These are phyloP conservation scores for Chiloscyllium plagiosum DNA, from an alignment of 2,113 vertebrate genomes.

Conservation along the genomic window DNA sequence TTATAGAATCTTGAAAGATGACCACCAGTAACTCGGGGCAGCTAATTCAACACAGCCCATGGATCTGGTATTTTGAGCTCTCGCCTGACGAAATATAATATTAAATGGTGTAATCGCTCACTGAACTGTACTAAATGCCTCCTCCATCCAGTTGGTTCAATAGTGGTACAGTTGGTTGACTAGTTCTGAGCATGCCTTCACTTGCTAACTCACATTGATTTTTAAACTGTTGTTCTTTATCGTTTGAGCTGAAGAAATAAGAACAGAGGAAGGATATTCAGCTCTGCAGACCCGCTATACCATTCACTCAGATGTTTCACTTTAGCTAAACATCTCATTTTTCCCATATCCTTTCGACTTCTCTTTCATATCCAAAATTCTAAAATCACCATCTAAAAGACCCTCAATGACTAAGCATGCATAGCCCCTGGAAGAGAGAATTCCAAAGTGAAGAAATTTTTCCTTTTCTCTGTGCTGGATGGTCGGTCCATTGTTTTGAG, in stretches of 20 bases:
- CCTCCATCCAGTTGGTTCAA: neutral
- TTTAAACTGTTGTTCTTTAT: neutral
- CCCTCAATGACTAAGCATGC: too few relatives aligned
- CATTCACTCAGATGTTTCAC: too few relatives aligned
- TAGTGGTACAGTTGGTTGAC: neutral
- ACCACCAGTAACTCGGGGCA: neutral
- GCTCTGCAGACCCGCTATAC: too few relatives aligned
- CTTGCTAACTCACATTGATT: neutral
- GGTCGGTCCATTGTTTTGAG: neutral
- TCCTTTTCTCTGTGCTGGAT: neutral
- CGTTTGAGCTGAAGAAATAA: neutral
- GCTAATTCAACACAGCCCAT: neutral
- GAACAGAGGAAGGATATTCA: too few relatives aligned
- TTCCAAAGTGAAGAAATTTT: too few relatives aligned
- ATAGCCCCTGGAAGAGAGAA: too few relatives aligned
- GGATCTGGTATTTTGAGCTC: neutral
- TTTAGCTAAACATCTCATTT: neutral
- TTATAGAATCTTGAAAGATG: too few relatives aligned
- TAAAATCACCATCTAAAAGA: too few relatives aligned
- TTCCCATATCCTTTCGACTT: neutral
- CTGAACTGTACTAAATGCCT: neutral
- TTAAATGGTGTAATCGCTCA: neutral
- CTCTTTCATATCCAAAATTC: too few relatives aligned
- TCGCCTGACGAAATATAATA: neutral
- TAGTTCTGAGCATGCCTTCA: neutral